Percentiles rank a stretch among this genome's conserved stretches.
These are phyloP conservation scores for Catocala sponsa DNA, from an alignment of 2,888 invertebrate genomes.

Conservation along the genomic window DNA sequence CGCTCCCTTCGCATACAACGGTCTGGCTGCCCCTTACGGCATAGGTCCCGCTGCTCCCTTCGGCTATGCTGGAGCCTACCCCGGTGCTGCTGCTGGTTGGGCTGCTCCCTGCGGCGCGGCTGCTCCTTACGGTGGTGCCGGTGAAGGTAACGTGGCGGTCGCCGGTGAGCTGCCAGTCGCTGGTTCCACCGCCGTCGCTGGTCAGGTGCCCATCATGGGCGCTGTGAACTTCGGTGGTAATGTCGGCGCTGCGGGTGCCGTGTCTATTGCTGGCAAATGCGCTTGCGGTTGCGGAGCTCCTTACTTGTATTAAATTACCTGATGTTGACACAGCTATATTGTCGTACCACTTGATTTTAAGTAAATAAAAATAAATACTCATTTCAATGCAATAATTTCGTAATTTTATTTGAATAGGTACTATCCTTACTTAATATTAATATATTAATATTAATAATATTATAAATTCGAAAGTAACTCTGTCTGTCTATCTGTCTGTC, in stretches of 20 bases:
- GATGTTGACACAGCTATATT: no score
- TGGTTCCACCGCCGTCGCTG: slow-evolving; percentile 25
- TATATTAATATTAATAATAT: no score
- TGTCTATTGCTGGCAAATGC: slow-evolving; percentile 28
- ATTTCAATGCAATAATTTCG: no score
- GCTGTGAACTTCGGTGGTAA: no score
- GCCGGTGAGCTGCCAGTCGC: not conserved
- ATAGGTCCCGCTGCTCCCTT: no score
- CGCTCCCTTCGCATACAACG: slow-evolving; percentile 3
- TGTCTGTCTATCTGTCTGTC: no score
- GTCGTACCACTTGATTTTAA: no score
- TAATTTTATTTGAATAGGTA: no score
- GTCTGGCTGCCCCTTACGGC: slow-evolving; percentile 1
- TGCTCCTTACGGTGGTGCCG: slow-evolving; percentile 6
- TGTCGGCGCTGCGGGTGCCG: slow-evolving; percentile 32
- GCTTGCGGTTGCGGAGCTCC: slow-evolving; percentile 25
- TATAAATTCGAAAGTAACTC: no score
- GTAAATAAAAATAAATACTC: no score
- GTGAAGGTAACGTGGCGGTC: not conserved
- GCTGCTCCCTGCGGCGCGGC: slow-evolving; percentile 9
- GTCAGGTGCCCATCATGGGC: slow-evolving; percentile 22
- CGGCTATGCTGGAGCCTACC: not conserved
- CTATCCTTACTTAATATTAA: no score
- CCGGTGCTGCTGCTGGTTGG: slow-evolving; percentile 1
- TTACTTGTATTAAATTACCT: not conserved